Conservation (phyloP, 2,797 vertebrate species). For the Pagetopsis macropterus region DNA sequence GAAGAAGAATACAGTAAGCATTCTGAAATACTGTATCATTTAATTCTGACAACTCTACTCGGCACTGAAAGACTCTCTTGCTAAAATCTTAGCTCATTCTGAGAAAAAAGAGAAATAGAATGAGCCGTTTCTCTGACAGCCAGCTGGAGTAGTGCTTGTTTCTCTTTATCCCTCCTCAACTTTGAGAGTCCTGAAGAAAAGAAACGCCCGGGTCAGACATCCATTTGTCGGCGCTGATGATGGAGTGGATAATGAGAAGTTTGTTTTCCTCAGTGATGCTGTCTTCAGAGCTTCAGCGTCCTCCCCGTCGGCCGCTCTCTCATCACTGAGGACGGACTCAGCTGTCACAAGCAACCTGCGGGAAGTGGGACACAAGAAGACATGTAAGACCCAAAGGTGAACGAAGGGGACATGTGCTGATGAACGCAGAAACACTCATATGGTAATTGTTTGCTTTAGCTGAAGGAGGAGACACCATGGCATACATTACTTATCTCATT, state of each 20-base stretch:
- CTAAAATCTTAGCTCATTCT: conserved; percentile 15
- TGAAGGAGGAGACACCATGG: neutral
- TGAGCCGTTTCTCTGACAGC: conserved; percentile 4
- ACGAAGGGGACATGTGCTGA: neutral
- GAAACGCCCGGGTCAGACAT: conserved; percentile 22
- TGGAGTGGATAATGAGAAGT: conserved; percentile 38
- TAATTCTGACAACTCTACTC: conserved; percentile 19
- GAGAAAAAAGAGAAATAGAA: conserved; percentile 1
- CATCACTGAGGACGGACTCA: conserved; percentile 35
- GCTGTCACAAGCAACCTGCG: conserved; percentile 57
- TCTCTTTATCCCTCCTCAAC: conserved; percentile 10
- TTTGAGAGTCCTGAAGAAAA: conserved; percentile 17
- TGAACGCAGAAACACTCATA: neutral
- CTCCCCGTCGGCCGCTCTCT: conserved; percentile 21
- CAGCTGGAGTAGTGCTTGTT: neutral
- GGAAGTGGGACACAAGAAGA: conserved; percentile 35
- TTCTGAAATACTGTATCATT: conserved; percentile 28
- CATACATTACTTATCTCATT: neutral
- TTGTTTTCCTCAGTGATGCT: conserved; percentile 37
- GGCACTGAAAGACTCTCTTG: neutral
- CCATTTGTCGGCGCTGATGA: conserved; percentile 33
- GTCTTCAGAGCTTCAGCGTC: conserved; percentile 24
- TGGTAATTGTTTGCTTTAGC: no score
- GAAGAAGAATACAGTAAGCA: conserved; percentile 16
- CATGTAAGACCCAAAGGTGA: conserved; percentile 18